Percentiles rank a stretch among this genome's conserved stretches.
These are phyloP conservation scores for Scaptomyza polygonia DNA, from an alignment of 2,888 invertebrate genomes.

Conservation along the genomic window DNA sequence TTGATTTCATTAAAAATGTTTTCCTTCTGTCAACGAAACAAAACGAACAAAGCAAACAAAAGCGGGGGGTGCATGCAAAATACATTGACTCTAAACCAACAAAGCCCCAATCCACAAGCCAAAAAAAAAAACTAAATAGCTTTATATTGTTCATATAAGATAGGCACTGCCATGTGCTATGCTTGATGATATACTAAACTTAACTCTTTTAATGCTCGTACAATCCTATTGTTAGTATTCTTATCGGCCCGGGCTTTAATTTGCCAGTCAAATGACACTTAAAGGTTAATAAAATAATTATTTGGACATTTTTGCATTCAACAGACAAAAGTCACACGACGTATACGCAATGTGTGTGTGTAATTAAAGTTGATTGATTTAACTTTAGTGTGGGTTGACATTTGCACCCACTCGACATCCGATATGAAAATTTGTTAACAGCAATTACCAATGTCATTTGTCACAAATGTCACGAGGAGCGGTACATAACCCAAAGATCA, in stretches of 20 bases:
- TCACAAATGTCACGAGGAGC: slow-evolving; percentile 35
- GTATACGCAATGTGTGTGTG: slow-evolving; percentile 29
- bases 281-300: slow-evolving; percentile 28
- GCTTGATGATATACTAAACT: too few relatives aligned
- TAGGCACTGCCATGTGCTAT: too few relatives aligned
- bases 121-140: background rate
- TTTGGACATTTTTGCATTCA: slow-evolving; percentile 11
- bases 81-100: slow-evolving; percentile 27
- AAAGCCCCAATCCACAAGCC: slow-evolving; percentile 22
- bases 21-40: slow-evolving; percentile 38
- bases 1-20: slow-evolving; percentile 60
- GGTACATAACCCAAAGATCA: background rate
- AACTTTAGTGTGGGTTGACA: slow-evolving; percentile 3
- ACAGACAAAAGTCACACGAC: background rate
- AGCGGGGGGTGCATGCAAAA: slow-evolving; percentile 24
- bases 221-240: background rate
- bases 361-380: background rate
- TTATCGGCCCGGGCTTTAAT: slow-evolving; percentile 2
- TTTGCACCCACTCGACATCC: slow-evolving; percentile 10
- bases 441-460: slow-evolving; percentile 64
- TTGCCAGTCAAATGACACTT: slow-evolving; percentile 16
- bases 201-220: too few relatives aligned
- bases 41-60: slow-evolving; percentile 32
- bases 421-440: slow-evolving; percentile 53
- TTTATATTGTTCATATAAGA: too few relatives aligned